Conservation (phyloP, 2,797 vertebrate genomes). For the Gymnopithys bicolor region DNA sequence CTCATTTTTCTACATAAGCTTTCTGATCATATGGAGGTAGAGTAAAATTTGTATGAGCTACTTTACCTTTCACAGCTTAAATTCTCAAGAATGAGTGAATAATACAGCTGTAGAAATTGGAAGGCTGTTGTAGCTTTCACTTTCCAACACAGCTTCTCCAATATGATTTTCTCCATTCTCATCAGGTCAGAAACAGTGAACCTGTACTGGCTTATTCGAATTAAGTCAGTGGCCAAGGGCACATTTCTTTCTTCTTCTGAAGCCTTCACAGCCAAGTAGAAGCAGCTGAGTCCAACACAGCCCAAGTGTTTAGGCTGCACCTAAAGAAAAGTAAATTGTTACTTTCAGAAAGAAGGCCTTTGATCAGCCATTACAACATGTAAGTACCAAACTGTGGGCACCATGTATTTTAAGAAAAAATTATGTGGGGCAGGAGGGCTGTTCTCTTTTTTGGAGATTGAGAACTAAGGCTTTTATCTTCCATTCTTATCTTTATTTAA, state of each 20-base stretch:
- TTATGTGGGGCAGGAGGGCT: rapidly evolving
- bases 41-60: neutral
- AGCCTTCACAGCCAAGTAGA: slow-evolving; percentile 92
- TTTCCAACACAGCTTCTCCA: slow-evolving; percentile 94
- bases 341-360: neutral
- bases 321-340: slow-evolving; percentile 68
- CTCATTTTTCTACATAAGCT: neutral
- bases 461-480: neutral
- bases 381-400: neutral
- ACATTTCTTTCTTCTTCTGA: slow-evolving; percentile 92
- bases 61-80: slow-evolving; percentile 86
- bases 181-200: slow-evolving; percentile 96
- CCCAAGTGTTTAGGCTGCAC: slow-evolving; percentile 95
- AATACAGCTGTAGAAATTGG: slow-evolving; percentile 89
- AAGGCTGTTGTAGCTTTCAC: slow-evolving; percentile 90
- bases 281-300: slow-evolving; percentile 94
- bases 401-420: neutral
- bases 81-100: slow-evolving; percentile 83
- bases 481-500: neutral
- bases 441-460: neutral
- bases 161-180: slow-evolving; percentile 96
- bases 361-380: neutral
- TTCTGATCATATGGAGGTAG: neutral
- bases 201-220: slow-evolving; percentile 94
- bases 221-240: slow-evolving; percentile 90